These are phyloP conservation scores for Erebia aethiops DNA, from an alignment of 2,888 invertebrate species.

Conservation along the genomic window DNA sequence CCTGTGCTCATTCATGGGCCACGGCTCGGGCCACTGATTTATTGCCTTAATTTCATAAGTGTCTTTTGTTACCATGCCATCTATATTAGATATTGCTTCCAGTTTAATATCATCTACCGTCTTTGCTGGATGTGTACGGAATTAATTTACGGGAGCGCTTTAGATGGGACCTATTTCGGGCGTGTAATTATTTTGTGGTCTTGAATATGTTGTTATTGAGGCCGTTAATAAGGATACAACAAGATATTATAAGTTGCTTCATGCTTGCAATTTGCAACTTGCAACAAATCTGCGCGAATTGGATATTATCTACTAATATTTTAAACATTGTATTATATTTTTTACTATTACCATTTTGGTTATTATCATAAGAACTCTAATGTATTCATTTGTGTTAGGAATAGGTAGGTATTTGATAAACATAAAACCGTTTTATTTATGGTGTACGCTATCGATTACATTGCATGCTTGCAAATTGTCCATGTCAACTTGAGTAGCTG, in stretches of 20 bases:
- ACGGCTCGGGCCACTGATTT: conserved; percentile 72
- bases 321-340: too few species aligned
- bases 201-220: neutral
- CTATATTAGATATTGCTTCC: conserved; percentile 46
- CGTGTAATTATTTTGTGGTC: conserved; percentile 9
- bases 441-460: conserved; percentile 30
- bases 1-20: conserved; percentile 74
- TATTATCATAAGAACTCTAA: too few species aligned
- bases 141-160: conserved; percentile 31
- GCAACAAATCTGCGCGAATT: too few species aligned
- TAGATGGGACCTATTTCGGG: conserved; percentile 12
- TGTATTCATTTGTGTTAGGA: neutral
- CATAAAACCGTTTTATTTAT: conserved; percentile 17
- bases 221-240: neutral
- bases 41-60: conserved; percentile 82
- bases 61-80: conserved; percentile 76
- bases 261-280: too few species aligned
- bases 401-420: too few species aligned
- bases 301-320: too few species aligned
- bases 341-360: too few species aligned
- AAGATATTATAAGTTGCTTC: too few species aligned
- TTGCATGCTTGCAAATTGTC: conserved; percentile 29
- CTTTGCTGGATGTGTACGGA: conserved; percentile 29
- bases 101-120: conserved; percentile 41
- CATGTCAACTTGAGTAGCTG: conserved; percentile 11